Base-by-base conservation (phyloP, 2,797 vertebrate genomes). In the Chaenodraco wilsoni region DNA sequence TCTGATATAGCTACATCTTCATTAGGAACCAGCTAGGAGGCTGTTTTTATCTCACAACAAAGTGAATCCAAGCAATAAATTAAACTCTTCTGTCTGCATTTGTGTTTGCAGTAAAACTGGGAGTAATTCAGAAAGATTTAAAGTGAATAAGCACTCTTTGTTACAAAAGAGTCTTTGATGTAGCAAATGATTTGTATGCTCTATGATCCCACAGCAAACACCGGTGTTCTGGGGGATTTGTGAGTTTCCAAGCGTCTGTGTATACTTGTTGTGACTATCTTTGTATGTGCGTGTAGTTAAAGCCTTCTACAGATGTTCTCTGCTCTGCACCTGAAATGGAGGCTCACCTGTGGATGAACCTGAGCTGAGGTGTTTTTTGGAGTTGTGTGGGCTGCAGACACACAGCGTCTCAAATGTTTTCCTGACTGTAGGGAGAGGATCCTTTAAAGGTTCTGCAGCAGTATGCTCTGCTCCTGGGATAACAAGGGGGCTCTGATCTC, bases 291-390 rank as follows among this genome's bases (percentile, higher is more conserved):
- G 37, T 69, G 79, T 54, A 66, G 79, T 74, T 83, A 72, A 86
- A 73, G 49, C 65, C 4, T 48, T 62, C 14, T 23, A 19, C 56
- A 65, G 46, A 85, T 86, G 83, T 76, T 68, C 50, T 76, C 57
- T 58, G 45, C 76, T 75, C 54, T 12, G 50, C 80, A 87, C 87
- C 89, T 89, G 85, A 88, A 88, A 89, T 78, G 89, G 84, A 79
- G 73, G 66, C 66, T 92, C 89, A 91, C 90, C 92, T 91, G 84
- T 50, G 51, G 57, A 88, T 91, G 91, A 92, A 91, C 90, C 84
- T 85, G 78, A 81, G 78, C 59, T 6, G 46, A 43, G 46, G 54
- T 66, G 41, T 45, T 57, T 81, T 74, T 61, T 46, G 43, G 16
- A 69, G 68, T 55, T 78, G 67, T 79, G 69, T 79, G 49, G 74